Evolutionary conservation across 2,888 invertebrate species (phyloP), one percentile per base, ranked within the genome.

Genomic region (Serripes groenlandicus): DNA sequence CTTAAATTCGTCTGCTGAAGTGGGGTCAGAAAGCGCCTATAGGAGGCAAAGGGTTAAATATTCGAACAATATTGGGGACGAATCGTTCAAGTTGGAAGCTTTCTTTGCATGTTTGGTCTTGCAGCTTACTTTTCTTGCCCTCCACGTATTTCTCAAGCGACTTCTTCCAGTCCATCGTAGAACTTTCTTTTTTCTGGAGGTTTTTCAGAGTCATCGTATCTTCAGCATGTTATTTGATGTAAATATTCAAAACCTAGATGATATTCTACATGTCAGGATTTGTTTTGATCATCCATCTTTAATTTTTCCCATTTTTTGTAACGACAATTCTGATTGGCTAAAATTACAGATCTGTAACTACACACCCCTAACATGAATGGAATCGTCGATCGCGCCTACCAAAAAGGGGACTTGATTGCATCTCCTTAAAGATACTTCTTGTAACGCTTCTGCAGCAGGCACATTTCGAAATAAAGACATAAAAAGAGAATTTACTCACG

Each of bases 131-230:
- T 78, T 91, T 87, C 78, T 91, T 91, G 66, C 85, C 83, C 28
- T 90, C 90, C 3, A 91, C 86, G 81, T 88, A 91, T 81, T 89
- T 89, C 72, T 88, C 85, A 49, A 92, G 81, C 54, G 89, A 85
- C 77, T 83, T 90, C 42, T 88, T 84, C 91, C 91, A 91, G 30
- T 92, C 91, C 88, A 88, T 90, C 62, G 80, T 89, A 37, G 81
- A 79, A 73, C 75, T 83, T 69, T 71, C 80, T 30, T 66, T 78
- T 69, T 86, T 85, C 35, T 83, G 76, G n/a, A 56, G 60, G 32
- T 80, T 75, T 74, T 86, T 89, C 75, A 88, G 71, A 69, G 88
- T 90, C 89, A 88, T 89, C 73, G 81, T 86, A 75, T 37, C 11
- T 0, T 30, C 42, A 58, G 54, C 52, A 34, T 32, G 11, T 21